These are phyloP conservation scores for Serrognathus titanus DNA, from an alignment of 2,888 invertebrate species.

Conservation along the genomic window DNA sequence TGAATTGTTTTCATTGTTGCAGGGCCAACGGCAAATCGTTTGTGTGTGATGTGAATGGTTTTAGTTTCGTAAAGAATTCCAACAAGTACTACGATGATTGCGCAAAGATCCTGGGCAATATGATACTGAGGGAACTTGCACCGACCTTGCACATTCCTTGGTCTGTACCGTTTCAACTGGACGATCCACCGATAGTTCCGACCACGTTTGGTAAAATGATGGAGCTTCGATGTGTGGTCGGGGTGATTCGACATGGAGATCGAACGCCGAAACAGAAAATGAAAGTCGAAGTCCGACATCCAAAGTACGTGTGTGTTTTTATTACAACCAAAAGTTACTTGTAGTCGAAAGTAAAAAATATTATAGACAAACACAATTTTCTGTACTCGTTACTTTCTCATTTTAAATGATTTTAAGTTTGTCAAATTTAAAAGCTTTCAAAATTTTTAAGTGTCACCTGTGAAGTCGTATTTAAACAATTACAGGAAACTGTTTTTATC, in stretches of 20 bases:
- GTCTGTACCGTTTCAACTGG: constrained; percentile 94
- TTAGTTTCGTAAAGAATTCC: constrained; percentile 99
- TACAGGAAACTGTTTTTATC: too few relatives aligned
- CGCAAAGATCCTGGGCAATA: constrained; percentile 96
- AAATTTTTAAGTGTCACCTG: too few relatives aligned
- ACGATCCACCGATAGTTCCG: constrained; percentile 98
- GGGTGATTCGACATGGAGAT: constrained; percentile 96
- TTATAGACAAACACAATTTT: too few relatives aligned
- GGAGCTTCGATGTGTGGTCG: constrained; percentile 90
- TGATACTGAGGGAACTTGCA: constrained; percentile 92
- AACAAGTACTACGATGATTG: constrained; percentile 99
- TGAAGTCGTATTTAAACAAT: too few relatives aligned
- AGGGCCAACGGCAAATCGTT: constrained; percentile 98
- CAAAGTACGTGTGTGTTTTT: constrained; percentile 61
- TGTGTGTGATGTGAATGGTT: constrained; percentile 99
- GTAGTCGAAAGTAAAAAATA: too few relatives aligned
- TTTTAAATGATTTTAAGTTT: too few relatives aligned
- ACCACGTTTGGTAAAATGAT: constrained; percentile 98
- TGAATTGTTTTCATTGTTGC: constrained; percentile 28
- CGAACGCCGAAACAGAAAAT: constrained; percentile 99
- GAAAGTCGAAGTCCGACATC: constrained; percentile 98
- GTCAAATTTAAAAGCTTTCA: not conserved
- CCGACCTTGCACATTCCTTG: constrained; percentile 96
- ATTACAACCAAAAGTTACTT: not conserved
- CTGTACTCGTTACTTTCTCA: too few relatives aligned